phyloP scores from a whole-genome alignment of 2,113 vertebrate species.

The Cheirogaleus medius region DNA sequence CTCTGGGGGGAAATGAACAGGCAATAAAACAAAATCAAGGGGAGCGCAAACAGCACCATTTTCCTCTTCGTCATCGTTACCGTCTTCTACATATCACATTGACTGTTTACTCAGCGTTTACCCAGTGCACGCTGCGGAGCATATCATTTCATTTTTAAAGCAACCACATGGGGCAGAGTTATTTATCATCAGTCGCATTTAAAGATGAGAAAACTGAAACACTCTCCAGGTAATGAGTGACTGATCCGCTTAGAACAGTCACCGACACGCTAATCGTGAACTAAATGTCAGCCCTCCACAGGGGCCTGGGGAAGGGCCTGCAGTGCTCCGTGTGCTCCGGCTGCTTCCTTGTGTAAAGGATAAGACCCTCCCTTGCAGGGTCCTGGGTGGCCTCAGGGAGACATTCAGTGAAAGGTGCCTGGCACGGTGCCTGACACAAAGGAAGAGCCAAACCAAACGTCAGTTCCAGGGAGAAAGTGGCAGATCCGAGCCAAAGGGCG shows the following conservation, averaged over 20 bases:
- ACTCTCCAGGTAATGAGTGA: not conserved
- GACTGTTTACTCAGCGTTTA: not conserved
- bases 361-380: too few species aligned
- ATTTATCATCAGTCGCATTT: not conserved
- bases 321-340: not conserved
- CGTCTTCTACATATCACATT: accelerated
- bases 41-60: accelerated
- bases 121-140: not conserved
- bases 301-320: not conserved
- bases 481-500: not conserved
- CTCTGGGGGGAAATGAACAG: not conserved
- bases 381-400: not conserved
- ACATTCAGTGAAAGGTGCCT: not conserved
- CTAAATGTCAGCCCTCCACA: accelerated
- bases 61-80: not conserved
- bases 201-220: not conserved
- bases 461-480: not conserved
- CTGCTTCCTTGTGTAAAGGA: not conserved
- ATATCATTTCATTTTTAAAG: not conserved
- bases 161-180: not conserved
- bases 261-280: not conserved
- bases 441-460: not conserved
- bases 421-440: not conserved
- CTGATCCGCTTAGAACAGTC: not conserved
- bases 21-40: not conserved